Conservation (phyloP, 2,113 vertebrate genomes). For the Dermatemys mawii region DNA sequence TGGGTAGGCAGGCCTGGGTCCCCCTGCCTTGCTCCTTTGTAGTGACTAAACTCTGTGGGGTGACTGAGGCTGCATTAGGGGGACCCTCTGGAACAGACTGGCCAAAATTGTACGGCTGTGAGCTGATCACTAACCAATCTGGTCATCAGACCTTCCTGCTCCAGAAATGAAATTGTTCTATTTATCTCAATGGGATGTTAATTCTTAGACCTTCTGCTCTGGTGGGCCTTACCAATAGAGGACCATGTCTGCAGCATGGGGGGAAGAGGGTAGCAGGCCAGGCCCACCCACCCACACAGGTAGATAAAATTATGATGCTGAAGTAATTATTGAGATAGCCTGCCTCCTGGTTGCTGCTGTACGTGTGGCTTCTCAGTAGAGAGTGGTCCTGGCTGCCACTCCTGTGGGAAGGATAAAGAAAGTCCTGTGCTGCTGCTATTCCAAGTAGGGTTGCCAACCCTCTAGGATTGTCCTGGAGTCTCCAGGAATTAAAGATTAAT, state of each 20-base stretch:
- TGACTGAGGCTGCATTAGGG: no score
- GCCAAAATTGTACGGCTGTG: neutral
- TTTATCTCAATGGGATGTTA: neutral
- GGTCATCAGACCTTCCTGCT: neutral
- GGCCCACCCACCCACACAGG: neutral
- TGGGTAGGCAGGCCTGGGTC: neutral
- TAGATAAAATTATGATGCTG: neutral
- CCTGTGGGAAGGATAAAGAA: neutral
- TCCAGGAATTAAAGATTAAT: no score
- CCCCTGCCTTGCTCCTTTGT: neutral
- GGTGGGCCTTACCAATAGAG: no score
- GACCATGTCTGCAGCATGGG: neutral
- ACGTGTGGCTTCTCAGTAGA: neutral
- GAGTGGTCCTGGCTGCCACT: neutral
- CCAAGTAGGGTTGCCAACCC: no score
- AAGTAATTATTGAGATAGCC: neutral
- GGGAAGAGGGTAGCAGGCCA: neutral
- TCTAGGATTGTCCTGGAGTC: no score
- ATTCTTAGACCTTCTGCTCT: no score
- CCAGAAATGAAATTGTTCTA: neutral
- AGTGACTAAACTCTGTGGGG: no score
- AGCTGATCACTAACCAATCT: neutral
- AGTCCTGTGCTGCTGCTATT: neutral
- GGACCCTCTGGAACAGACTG: neutral
- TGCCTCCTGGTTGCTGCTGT: neutral